Evolutionary conservation across 2,888 invertebrate species (phyloP), one percentile per base, ranked within the genome.

Genomic region (Tubulanus polymorphus): DNA sequence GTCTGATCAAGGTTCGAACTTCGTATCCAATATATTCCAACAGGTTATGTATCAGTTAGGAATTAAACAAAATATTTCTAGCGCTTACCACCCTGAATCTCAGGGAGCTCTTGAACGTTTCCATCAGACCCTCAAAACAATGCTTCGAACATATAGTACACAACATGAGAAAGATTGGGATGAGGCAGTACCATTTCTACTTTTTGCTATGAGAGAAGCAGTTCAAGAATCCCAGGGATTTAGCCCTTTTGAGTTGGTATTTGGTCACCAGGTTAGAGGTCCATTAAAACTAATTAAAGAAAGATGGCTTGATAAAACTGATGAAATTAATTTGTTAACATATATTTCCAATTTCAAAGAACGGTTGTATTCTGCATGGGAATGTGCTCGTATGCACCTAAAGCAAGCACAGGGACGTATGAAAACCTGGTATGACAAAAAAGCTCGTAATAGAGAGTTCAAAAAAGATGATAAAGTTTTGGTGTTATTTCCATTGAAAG

Each of bases 71-170:
- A 15, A 57, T 0, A 51, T 37, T 1, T 58, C 61, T 28, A 55
- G 67, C 3, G 67, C 69, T 1, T 73, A 60, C 47, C 68, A 71
- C 55, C 68, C 71, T 0, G 61, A 62, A 27, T 59, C 60, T 8
- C 74, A 73, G 51, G 71, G 73, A 1, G 55, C 63, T 29, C 72
- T 64, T 1, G 49, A 49, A 18, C 28, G 49, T 10, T 49, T 30
- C 23, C 49, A 49, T 49, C 18, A 25, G 15, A 26, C 26, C 32
- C 28, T 49, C 5, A 49, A 30, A 18, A 20, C 23, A 23, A 49
- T 54, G 49, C 27, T 50, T 3, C 52, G 27, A 27, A 54, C 12
- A 6, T 51, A 28, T 5, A 30, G 48, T 23, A 10, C 23, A 25
- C 37, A 50, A 29, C 18, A 20, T 48, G 27, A 18, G 3, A 55